Conservation (phyloP, 2,888 invertebrate species). For the Melieria picta region DNA sequence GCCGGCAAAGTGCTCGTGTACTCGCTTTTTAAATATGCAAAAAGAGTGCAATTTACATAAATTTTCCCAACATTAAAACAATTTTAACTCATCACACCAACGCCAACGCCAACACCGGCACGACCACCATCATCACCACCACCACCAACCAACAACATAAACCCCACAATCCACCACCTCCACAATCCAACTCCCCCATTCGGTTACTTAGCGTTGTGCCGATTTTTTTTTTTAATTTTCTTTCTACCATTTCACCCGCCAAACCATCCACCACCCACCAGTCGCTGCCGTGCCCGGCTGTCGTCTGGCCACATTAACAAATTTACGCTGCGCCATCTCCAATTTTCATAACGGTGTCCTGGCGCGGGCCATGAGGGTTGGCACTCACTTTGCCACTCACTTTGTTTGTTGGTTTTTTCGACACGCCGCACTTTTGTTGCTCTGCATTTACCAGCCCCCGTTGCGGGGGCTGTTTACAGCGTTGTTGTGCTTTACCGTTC, state of each 20-base stretch:
- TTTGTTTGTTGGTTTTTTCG: no score
- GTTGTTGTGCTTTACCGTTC: background rate
- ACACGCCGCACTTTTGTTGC: conserved; percentile 34
- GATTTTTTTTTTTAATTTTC: background rate
- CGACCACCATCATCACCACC: conserved; percentile 7
- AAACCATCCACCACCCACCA: conserved; percentile 4
- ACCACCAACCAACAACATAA: conserved; percentile 13
- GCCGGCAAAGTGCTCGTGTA: conserved; percentile 64
- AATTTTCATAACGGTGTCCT: conserved; percentile 26
- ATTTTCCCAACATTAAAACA: conserved; percentile 66
- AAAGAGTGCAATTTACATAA: conserved; percentile 66
- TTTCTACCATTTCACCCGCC: conserved; percentile 5
- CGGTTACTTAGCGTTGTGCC: conserved; percentile 4
- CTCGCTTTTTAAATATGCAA: conserved; percentile 66
- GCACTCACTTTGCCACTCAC: no score
- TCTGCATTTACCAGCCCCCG: background rate
- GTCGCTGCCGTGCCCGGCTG: conserved; percentile 31
- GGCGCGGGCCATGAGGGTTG: no score
- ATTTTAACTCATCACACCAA: conserved; percentile 60
- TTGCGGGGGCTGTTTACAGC: conserved; percentile 2
- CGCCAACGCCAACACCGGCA: conserved; percentile 23
- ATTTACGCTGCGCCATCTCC: conserved; percentile 55
- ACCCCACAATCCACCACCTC: conserved; percentile 7
- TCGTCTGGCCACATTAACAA: conserved; percentile 62
- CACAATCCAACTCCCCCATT: conserved; percentile 17